Evolutionary conservation across 2,113 vertebrate genomes (phyloP).

Genomic region (Mastomys natalensis): DNA sequence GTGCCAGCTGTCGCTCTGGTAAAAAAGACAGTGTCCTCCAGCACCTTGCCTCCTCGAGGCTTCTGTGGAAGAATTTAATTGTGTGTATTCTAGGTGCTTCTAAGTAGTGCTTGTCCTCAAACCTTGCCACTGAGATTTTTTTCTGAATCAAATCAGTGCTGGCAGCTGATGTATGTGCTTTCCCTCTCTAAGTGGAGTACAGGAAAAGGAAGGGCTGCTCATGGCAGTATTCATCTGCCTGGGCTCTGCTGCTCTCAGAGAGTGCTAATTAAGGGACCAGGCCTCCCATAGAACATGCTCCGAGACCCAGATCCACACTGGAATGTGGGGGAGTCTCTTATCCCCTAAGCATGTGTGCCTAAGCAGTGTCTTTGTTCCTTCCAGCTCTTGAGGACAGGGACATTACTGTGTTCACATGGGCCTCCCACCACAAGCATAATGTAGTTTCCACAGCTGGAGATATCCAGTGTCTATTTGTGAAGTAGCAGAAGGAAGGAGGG

Average conservation of each 20-base stretch:
- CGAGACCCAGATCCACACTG: background rate
- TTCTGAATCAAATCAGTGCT: background rate
- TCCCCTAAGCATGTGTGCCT: accelerated
- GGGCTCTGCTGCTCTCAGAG: background rate
- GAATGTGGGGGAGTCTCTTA: background rate
- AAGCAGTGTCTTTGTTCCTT: background rate
- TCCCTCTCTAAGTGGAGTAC: background rate
- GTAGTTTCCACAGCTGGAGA: background rate
- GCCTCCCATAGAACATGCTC: background rate
- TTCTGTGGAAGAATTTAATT: background rate
- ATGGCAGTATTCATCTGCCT: background rate
- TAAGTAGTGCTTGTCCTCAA: background rate
- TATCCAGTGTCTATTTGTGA: background rate
- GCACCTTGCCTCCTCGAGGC: background rate
- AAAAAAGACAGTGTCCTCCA: background rate
- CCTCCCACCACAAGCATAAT: background rate
- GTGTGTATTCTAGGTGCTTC: background rate
- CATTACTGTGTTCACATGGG: background rate
- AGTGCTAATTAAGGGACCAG: background rate
- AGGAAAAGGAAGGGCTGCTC: background rate
- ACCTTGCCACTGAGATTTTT: background rate
- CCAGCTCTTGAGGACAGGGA: background rate
- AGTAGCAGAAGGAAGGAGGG: background rate
- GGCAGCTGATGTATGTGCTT: background rate
- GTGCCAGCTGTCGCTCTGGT: background rate